A percentile compares a stretch with the other conserved stretches of the same genome.
phyloP scores from a whole-genome alignment of 2,888 invertebrate genomes.

The Achlya flavicornis region DNA sequence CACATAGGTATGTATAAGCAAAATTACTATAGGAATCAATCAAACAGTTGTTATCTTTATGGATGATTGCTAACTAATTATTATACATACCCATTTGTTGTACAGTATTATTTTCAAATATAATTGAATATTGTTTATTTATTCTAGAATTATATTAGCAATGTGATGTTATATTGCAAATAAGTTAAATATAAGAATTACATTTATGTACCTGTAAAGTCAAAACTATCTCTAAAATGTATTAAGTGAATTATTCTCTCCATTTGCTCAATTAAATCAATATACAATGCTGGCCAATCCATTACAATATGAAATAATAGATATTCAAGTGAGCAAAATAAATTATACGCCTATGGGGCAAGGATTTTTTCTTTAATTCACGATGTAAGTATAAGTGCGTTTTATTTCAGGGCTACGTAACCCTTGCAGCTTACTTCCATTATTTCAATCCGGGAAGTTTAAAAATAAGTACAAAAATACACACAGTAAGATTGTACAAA shows the following conservation, averaged over 20 bases:
- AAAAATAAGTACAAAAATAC: constrained; percentile 40
- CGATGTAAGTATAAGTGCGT: constrained; percentile 7
- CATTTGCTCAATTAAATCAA: not conserved
- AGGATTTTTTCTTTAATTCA: not conserved
- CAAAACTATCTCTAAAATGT: too few species aligned
- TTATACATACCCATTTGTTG: not conserved
- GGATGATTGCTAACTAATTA: constrained; percentile 19
- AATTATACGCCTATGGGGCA: not conserved
- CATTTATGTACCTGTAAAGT: too few species aligned
- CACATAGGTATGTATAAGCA: not conserved
- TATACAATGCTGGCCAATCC: constrained; percentile 23
- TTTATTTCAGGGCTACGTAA: constrained; percentile 54
- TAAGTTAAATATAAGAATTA: too few species aligned
- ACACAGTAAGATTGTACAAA: constrained; percentile 36
- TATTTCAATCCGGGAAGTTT: constrained; percentile 62
- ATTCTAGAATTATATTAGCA: not conserved
- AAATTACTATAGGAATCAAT: not conserved
- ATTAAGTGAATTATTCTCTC: not conserved
- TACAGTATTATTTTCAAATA: constrained; percentile 11
- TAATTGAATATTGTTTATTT: constrained; percentile 9
- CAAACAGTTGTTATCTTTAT: constrained; percentile 7
- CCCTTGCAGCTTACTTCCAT: constrained; percentile 54
- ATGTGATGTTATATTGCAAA: not conserved
- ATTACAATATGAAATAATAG: constrained; percentile 44
- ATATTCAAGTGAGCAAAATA: constrained; percentile 47